phyloP scores from a whole-genome alignment of 1,140 invertebrate genomes.

The Pemphigus obesinymphae region DNA sequence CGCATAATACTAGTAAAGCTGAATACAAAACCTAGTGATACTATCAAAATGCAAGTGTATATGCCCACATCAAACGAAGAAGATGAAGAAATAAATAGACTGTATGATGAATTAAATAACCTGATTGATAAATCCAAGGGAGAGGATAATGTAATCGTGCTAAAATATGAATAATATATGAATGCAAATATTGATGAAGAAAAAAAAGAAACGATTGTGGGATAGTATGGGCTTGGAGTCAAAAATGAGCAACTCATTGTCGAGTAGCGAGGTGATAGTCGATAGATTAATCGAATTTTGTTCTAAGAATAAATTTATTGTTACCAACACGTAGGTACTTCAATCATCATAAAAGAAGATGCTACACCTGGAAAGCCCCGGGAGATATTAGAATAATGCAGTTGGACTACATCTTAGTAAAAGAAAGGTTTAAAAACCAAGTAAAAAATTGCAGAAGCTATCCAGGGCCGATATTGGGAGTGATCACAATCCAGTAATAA shows the following conservation, averaged over 20 bases:
- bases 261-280: too few relatives aligned
- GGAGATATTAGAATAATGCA: slow-evolving; percentile 49
- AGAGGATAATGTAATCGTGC: slow-evolving; percentile 43
- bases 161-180: slow-evolving; percentile 47
- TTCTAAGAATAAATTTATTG: slow-evolving; percentile 46
- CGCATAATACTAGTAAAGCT: slow-evolving; percentile 43
- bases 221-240: slow-evolving; percentile 45
- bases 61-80: slow-evolving; percentile 46
- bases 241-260: too few relatives aligned
- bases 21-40: slow-evolving; percentile 41
- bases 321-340: slow-evolving; percentile 49
- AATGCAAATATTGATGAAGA: slow-evolving; percentile 47
- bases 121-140: slow-evolving; percentile 20
- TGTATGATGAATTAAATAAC: slow-evolving; percentile 45
- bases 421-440: slow-evolving; percentile 47
- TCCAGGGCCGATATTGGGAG: not conserved
- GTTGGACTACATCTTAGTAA: slow-evolving; percentile 50
- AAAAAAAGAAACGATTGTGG: slow-evolving; percentile 17
- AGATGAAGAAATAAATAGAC: slow-evolving; percentile 45
- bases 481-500: slow-evolving; percentile 2
- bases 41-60: slow-evolving; percentile 49
- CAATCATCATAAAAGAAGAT: slow-evolving; percentile 46
- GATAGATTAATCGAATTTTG: slow-evolving; percentile 48
- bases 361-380: slow-evolving; percentile 50
- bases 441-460: slow-evolving; percentile 42